A percentile compares a stretch with the other conserved stretches of the same genome.
Evolutionary conservation across 2,888 invertebrate genomes (phyloP).

Genomic region (Diplolepis rosae): DNA sequence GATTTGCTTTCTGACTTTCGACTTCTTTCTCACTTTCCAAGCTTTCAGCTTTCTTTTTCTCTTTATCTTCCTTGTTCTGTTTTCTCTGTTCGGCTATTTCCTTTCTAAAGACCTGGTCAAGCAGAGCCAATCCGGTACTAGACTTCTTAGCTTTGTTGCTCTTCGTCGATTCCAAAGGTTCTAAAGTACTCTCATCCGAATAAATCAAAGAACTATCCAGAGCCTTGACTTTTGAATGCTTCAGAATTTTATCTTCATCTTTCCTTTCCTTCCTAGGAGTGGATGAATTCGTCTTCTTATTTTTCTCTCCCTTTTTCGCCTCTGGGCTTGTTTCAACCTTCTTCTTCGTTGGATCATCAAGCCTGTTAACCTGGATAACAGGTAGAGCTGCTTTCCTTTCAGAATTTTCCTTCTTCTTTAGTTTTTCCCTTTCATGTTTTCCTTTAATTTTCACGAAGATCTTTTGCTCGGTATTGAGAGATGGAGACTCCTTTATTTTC

Average conservation of each 20-base stretch:
- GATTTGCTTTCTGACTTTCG: neutral
- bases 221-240: conserved; percentile 28
- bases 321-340: neutral
- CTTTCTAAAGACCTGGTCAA: conserved; percentile 63
- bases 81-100: conserved; percentile 54
- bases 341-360: neutral
- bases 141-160: conserved; percentile 33
- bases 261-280: neutral
- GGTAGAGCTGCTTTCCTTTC: conserved; percentile 11
- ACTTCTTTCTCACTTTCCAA: neutral
- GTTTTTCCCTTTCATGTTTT: conserved; percentile 28
- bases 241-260: neutral
- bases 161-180: conserved; percentile 50
- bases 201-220: conserved; percentile 55
- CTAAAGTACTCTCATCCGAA: conserved; percentile 68
- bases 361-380: neutral
- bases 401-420: conserved; percentile 1
- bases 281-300: neutral
- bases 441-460: conserved; percentile 21
- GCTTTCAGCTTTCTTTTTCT: conserved; percentile 17
- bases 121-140: conserved; percentile 61
- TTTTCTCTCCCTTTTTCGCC: neutral
- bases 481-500: conserved; percentile 37
- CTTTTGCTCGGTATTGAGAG: conserved; percentile 20
- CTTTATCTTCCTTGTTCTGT: conserved; percentile 52